Conservation (phyloP, 2,113 vertebrate genomes). For the Hippocampus barbouri region DNA sequence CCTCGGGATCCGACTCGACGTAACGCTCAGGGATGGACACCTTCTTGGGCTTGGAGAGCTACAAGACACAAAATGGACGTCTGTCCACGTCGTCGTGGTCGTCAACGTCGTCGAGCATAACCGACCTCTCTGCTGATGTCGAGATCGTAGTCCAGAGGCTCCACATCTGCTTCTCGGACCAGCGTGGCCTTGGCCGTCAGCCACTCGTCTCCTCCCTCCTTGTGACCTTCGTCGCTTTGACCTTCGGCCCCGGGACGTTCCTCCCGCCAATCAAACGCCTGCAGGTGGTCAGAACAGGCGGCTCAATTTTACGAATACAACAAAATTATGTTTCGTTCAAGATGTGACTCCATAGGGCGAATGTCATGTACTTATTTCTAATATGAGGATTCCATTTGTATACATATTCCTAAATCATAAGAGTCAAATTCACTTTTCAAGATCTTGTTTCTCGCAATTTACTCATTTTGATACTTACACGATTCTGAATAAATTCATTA, state of each 20-base stretch:
- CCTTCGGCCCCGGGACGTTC: slow-evolving; percentile 55
- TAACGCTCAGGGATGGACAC: slow-evolving; percentile 91
- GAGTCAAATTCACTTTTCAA: too few species aligned
- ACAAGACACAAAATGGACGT: not conserved
- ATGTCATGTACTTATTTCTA: too few species aligned
- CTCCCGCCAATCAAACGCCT: slow-evolving; percentile 63
- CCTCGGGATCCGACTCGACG: slow-evolving; percentile 84
- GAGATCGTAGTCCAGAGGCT: slow-evolving; percentile 85
- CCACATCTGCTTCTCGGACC: slow-evolving; percentile 79
- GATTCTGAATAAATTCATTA: too few species aligned
- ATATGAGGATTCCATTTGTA: too few species aligned
- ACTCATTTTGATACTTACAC: too few species aligned
- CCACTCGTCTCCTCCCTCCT: slow-evolving; percentile 68
- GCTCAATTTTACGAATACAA: not conserved
- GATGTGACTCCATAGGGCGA: too few species aligned
- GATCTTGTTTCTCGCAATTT: too few species aligned
- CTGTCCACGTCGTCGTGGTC: too few species aligned
- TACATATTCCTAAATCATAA: too few species aligned
- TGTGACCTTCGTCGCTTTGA: slow-evolving; percentile 61
- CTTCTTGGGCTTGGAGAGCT: slow-evolving; percentile 87
- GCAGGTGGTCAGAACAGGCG: not conserved
- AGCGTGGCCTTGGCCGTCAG: slow-evolving; percentile 64
- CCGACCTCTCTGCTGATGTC: slow-evolving; percentile 90
- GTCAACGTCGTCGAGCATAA: not conserved
- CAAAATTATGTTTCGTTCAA: not conserved